Percentiles rank a stretch among this genome's conserved stretches.
Evolutionary conservation across 2,888 invertebrate genomes (phyloP).

Genomic region (Scrobipalpa costella): DNA sequence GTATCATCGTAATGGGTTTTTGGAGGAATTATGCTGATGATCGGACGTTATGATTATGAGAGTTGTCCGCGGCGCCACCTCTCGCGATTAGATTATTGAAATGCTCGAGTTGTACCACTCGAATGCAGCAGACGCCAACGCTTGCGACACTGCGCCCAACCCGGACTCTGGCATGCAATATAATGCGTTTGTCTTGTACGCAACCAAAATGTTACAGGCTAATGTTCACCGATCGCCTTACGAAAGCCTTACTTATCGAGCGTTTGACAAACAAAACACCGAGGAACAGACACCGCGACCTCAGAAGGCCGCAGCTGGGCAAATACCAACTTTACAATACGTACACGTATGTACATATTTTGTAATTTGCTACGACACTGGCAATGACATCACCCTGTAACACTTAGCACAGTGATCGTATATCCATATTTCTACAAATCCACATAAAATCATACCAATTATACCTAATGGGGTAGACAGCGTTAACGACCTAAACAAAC

Average conservation of each 20-base stretch:
- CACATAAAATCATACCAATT: too few species aligned
- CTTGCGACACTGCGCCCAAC: slow-evolving; percentile 60
- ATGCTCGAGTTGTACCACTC: slow-evolving; percentile 55
- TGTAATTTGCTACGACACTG: slow-evolving; percentile 56
- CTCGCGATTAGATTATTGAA: slow-evolving; percentile 47
- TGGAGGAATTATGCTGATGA: background rate
- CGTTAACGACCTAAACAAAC: too few species aligned
- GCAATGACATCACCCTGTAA: slow-evolving; percentile 62
- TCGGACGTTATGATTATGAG: background rate
- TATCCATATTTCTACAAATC: too few species aligned
- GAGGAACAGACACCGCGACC: slow-evolving; percentile 48
- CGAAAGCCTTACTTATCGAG: slow-evolving; percentile 8
- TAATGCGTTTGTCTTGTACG: slow-evolving; percentile 41
- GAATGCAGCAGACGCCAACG: slow-evolving; percentile 62
- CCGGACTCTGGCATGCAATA: slow-evolving; percentile 62
- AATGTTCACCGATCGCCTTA: slow-evolving; percentile 4
- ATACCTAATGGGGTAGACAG: too few species aligned
- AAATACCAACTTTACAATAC: slow-evolving; percentile 49
- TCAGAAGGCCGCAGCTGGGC: slow-evolving; percentile 73
- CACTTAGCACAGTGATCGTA: slow-evolving; percentile 21
- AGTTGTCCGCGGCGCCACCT: slow-evolving; percentile 50
- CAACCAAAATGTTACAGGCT: slow-evolving; percentile 31
- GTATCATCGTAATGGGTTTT: background rate
- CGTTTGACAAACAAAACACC: slow-evolving; percentile 5
- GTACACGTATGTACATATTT: slow-evolving; percentile 43